Evolutionary conservation across 2,797 vertebrate species (phyloP), one percentile per base, ranked within the genome.

Genomic region (Garrulus glandarius): DNA sequence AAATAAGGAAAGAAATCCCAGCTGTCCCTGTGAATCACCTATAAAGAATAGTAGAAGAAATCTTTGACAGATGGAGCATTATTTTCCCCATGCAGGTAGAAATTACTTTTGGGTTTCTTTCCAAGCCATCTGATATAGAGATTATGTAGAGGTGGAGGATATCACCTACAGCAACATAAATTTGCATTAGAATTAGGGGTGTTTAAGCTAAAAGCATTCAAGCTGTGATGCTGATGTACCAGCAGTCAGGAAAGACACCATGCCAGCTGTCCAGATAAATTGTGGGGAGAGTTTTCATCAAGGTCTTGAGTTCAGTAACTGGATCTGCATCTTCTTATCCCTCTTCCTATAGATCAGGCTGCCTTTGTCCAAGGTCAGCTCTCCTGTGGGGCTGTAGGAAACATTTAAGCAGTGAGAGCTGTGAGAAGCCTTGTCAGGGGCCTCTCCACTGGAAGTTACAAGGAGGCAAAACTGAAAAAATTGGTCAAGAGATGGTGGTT

Each of bases 101-200:
- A 94, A 91, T 84, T 50, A 88, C 53, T 80, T 94, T 80, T 53
- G 23, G 37, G 53, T 84, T 85, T 55, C 22, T 90, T 84, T 95
- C 46, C 22, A 71, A 81, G 47, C 6, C 14, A 47, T 76, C 11
- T 69, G 46, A 69, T 53, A 5, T 2, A 84, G 44, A 52, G 13
- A 39, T 78, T 78, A 39, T 78, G 44, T 65, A 59, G 81, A 75
- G 23, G 36, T 56, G 39, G 78, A 89, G 15, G 23, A 41, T 76
- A 79, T 79, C 46, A 89, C 77, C 69, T 81, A 76, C 47, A 92
- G 70, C 50, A 89, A 21, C 22, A 23, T 41, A 71, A 55, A 87
- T 76, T 82, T 91, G 41, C 32, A 34, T 71, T 37, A 75, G 50
- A 89, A 82, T 72, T 49, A 80, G 13, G 7, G 23, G 4, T 47